Percentiles rank a stretch among this genome's conserved stretches.
phyloP scores from a whole-genome alignment of 2,113 vertebrate species.

The Barbus barbus region DNA sequence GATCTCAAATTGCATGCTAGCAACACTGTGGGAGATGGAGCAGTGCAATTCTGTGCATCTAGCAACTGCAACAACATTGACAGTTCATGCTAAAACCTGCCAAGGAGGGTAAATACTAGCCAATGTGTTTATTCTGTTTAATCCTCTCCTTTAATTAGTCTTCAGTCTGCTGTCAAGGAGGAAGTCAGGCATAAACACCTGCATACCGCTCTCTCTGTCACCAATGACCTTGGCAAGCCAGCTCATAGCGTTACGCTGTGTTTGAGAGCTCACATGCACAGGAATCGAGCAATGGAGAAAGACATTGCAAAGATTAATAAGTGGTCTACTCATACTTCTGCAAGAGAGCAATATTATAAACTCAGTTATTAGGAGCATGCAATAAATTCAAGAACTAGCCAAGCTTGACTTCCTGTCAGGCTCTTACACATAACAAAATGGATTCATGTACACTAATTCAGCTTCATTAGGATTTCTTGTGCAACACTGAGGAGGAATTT shows the following conservation, averaged over 20 bases:
- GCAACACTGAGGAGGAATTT: slow-evolving; percentile 17
- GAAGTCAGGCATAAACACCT: slow-evolving; percentile 39
- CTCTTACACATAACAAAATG: slow-evolving; percentile 22
- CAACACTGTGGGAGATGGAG: background rate
- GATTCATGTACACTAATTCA: slow-evolving; percentile 1
- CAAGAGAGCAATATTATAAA: background rate
- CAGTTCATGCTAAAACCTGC: slow-evolving; percentile 20
- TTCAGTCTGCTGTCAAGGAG: slow-evolving; percentile 10
- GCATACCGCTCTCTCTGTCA: slow-evolving; percentile 11
- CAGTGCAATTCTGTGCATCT: background rate
- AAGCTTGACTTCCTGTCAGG: slow-evolving; percentile 17
- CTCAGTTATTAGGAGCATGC: background rate
- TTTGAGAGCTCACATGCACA: background rate
- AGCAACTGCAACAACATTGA: background rate
- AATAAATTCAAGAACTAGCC: slow-evolving; percentile 5
- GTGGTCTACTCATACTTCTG: background rate
- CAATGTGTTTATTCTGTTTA: slow-evolving; percentile 14
- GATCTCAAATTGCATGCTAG: background rate
- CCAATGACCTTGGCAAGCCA: slow-evolving; percentile 9
- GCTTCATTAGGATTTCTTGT: slow-evolving; percentile 36
- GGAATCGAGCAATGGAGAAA: background rate
- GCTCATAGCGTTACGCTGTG: background rate
- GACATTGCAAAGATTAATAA: background rate
- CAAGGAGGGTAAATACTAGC: slow-evolving; percentile 15
- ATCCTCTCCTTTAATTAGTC: slow-evolving; percentile 16